These are phyloP conservation scores for Chrysomela aeneicollis DNA, from an alignment of 2,888 invertebrate genomes.

Conservation along the genomic window DNA sequence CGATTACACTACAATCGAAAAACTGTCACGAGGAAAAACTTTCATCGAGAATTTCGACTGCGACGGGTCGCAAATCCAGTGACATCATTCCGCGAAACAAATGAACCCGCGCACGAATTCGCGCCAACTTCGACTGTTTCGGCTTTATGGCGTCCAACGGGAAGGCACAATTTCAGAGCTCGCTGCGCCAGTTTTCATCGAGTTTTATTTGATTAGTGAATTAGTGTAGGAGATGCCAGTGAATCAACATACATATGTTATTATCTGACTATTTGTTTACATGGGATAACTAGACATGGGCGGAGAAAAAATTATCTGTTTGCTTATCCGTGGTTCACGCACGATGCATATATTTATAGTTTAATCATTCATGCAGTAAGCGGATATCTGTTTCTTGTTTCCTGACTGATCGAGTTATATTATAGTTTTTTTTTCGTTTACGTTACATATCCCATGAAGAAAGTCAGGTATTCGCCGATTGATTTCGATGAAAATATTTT, in stretches of 20 bases:
- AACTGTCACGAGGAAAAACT: conserved; percentile 18
- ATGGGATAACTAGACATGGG: conserved; percentile 31
- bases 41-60: conserved; percentile 21
- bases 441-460: no score
- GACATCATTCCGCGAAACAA: conserved; percentile 55
- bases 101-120: conserved; percentile 48
- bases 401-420: background rate
- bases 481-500: no score
- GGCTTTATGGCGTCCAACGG: conserved; percentile 36
- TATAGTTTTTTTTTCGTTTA: background rate
- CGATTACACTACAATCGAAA: conserved; percentile 5
- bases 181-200: conserved; percentile 36
- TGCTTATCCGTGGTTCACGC: background rate
- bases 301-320: conserved; percentile 14
- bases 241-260: conserved; percentile 52
- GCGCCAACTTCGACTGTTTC: conserved; percentile 23
- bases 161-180: conserved; percentile 39
- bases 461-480: no score
- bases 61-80: conserved; percentile 38
- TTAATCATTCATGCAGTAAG: background rate
- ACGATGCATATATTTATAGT: background rate
- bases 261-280: conserved; percentile 33
- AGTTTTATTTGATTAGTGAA: conserved; percentile 50
- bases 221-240: conserved; percentile 52
- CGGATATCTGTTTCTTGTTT: background rate